Base-by-base conservation (phyloP, 2,888 invertebrate species). In the Deilephila porcellus region DNA sequence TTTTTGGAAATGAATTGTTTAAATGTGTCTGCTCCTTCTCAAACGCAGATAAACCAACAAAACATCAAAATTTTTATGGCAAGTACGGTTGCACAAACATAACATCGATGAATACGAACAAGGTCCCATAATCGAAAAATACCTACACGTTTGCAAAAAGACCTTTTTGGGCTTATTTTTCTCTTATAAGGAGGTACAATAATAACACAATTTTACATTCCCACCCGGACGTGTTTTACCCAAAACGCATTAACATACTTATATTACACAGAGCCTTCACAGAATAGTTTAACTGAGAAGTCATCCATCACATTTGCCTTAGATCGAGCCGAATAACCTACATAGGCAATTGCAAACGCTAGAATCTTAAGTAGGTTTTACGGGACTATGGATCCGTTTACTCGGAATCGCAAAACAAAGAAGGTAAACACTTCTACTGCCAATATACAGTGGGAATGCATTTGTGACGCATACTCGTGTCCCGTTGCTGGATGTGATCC, bases 341-440 rank as follows among this genome's bases (percentile, higher is more conserved):
- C 45, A 17, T 29, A 14, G 25, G 52, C 52, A 25, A 25, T 52
- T 25, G 52, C 25, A 67, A 25, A 45, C 37, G 37, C 64, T 14
- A 25, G 67, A 56, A 56, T 45, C 67, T 25, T 67, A 67, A 67
- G 67, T 67, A 67, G 52, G 67, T 25, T 67, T 67, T 67, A 52
- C 67, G 67, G 67, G 45, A 67, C 52, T 45, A 56, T 67, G 67
- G 5, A 45, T 37, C 32, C 29, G 34, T 63, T 63, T 63, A 67
- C 25, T 45, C 14, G 17, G 37, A 67, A 52, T 52, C 20, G 20
- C 45, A 52, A 56, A 67, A 67, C 67, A 67, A 67, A 67, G 45
- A 67, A 64, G 67, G 45, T 52, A 67, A 45, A 67, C 25, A 45
- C 67, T 67, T 52, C 45, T 25, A 25, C 67, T 25, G 56, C 6